Evolutionary conservation across 1,140 invertebrate species (phyloP), one percentile per base, ranked within the genome.

Genomic region (Megalopta genalis): DNA sequence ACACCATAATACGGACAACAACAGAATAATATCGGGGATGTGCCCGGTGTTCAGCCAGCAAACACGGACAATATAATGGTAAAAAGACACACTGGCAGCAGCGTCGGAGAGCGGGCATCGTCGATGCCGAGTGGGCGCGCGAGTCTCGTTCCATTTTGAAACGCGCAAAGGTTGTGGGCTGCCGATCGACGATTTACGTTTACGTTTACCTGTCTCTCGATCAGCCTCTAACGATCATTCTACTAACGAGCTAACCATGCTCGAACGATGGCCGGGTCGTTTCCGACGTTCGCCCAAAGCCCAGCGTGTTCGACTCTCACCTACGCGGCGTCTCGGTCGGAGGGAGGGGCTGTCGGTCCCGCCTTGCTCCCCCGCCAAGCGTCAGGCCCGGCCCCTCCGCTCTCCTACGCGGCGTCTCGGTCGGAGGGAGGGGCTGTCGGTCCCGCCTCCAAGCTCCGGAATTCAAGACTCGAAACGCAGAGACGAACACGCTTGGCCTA

Each of bases 1-100:
- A 86, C 63, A 59, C 2, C 32, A 32, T 4, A 1, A 32, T 32
- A 32, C 57, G 65, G 27, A 78, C 73, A 74, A n/a, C n/a, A 57
- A 52, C 49, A 52, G 16, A 8, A 57, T n/a, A 85, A 85, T 81
- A 85, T 85, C 71, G 60, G 82, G 25, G 80, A 23, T 57, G 54
- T 79, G 66, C 74, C 73, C 60, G 79, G 65, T n/a, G n/a, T 77
- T 80, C 79, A 81, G 79, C 79, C 79, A 81, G 59, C 49, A n/a
- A 76, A 81, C 66, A 81, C 66, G 59, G 65, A 80, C 74, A 57
- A 49, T 46, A 66, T 46, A 66, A 52, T 6, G 7, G 16, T 52
- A 16, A 18, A 52, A 66, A 66, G 4, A 46, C 21, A 77, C 52
- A 63, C 49, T 65, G 52, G 63, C 59, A 74, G 63, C 70, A 79